phyloP scores from a whole-genome alignment of 2,888 invertebrate genomes.

The Caenorhabditis becei region DNA sequence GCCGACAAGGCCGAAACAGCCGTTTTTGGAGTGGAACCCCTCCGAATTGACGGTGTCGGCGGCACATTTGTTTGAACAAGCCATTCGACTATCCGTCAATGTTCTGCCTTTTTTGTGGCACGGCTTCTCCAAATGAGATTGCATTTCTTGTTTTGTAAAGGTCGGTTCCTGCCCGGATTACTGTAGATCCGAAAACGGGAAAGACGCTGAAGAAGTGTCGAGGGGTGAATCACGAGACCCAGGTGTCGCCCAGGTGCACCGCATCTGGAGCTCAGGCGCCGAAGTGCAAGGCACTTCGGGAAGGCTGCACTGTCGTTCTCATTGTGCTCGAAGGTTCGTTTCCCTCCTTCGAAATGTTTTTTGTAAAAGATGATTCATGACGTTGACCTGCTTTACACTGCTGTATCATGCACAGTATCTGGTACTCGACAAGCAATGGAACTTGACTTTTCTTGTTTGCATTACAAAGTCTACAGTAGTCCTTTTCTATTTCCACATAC shows the following conservation, averaged over 20 bases:
- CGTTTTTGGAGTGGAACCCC: conserved; percentile 23
- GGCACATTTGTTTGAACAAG: conserved; percentile 57
- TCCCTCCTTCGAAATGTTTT: no score
- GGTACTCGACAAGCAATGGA: no score
- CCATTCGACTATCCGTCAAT: conserved; percentile 41
- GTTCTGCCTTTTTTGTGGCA: conserved; percentile 13
- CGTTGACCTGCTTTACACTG: no score
- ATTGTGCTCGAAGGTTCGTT: no score
- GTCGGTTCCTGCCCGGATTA: not conserved
- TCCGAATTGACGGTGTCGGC: conserved; percentile 25
- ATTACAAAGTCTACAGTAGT: no score
- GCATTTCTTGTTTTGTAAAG: conserved; percentile 16
- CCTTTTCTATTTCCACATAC: no score
- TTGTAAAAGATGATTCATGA: no score
- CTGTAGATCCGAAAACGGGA: conserved; percentile 1
- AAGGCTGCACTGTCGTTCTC: no score
- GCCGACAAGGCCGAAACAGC: conserved; percentile 45
- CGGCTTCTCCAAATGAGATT: conserved; percentile 15
- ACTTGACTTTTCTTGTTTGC: no score
- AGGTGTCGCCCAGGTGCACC: conserved; percentile 37
- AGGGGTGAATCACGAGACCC: conserved; percentile 12
- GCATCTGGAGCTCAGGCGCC: conserved; percentile 19
- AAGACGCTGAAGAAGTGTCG: not conserved
- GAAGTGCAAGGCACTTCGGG: not conserved
- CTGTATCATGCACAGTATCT: no score